Evolutionary conservation across 2,888 invertebrate genomes (phyloP).

Genomic region (Apamea sordens): DNA sequence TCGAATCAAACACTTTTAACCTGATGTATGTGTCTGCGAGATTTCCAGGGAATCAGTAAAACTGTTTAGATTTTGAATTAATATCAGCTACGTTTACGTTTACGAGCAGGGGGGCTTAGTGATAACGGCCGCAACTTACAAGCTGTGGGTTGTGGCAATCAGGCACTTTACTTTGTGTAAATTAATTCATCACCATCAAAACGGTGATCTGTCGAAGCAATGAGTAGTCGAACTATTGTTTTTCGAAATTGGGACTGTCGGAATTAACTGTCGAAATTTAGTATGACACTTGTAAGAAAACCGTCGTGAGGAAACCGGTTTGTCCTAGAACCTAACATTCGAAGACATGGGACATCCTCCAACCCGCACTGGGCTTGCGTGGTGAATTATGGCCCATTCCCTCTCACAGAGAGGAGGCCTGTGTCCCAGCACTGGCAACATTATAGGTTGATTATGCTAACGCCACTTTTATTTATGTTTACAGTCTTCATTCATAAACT

Average conservation of each 20-base stretch:
- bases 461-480: neutral
- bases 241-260: too few relatives aligned
- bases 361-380: neutral
- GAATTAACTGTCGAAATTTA: too few relatives aligned
- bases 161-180: neutral
- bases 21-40: slow-evolving; percentile 15
- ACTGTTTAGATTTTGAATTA: slow-evolving; percentile 13
- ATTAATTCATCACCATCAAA: neutral
- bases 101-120: neutral
- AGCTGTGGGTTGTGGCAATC: neutral
- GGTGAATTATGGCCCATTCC: neutral
- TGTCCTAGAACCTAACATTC: neutral
- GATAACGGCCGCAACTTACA: neutral
- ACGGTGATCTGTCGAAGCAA: too few relatives aligned
- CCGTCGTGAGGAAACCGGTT: neutral
- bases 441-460: neutral
- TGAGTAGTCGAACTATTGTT: too few relatives aligned
- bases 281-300: neutral
- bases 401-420: neutral
- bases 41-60: neutral
- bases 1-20: slow-evolving; percentile 31
- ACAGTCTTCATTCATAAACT: slow-evolving; percentile 6
- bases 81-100: neutral
- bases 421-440: neutral
- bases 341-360: neutral